Evolutionary conservation across 2,888 invertebrate genomes (phyloP).

Genomic region (Lobophora halterata): DNA sequence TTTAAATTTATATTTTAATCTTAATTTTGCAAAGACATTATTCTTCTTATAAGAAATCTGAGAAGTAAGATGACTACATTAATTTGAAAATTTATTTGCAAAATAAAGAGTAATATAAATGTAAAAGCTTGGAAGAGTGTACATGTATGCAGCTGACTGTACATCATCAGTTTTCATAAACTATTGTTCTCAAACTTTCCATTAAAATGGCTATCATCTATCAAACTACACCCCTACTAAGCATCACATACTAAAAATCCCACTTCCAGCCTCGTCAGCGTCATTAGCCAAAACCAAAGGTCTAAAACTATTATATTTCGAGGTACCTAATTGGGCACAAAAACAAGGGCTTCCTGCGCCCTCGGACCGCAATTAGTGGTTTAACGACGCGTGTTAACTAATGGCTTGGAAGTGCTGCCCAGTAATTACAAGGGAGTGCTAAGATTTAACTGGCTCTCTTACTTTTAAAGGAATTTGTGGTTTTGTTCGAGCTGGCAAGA

Average conservation of each 20-base stretch:
- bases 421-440: conserved; percentile 48
- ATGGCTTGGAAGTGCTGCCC: conserved; percentile 62
- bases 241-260: conserved; percentile 20
- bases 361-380: conserved; percentile 65
- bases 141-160: too few species aligned
- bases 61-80: too few species aligned
- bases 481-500: too few species aligned
- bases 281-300: conserved; percentile 33
- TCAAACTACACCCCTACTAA: conserved; percentile 2
- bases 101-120: too few species aligned
- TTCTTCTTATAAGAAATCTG: too few species aligned
- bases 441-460: conserved; percentile 28
- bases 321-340: conserved; percentile 57
- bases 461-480: too few species aligned
- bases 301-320: conserved; percentile 37
- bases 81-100: too few species aligned
- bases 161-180: too few species aligned
- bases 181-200: too few species aligned
- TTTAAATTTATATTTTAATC: too few species aligned
- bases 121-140: too few species aligned
- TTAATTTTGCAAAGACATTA: too few species aligned
- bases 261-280: conserved; percentile 31
- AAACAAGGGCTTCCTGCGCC: conserved; percentile 44
- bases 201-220: conserved; percentile 3
- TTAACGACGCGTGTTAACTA: conserved; percentile 58